phyloP scores from a whole-genome alignment of 1,140 invertebrate genomes.

The Brachionus manjavacas region DNA sequence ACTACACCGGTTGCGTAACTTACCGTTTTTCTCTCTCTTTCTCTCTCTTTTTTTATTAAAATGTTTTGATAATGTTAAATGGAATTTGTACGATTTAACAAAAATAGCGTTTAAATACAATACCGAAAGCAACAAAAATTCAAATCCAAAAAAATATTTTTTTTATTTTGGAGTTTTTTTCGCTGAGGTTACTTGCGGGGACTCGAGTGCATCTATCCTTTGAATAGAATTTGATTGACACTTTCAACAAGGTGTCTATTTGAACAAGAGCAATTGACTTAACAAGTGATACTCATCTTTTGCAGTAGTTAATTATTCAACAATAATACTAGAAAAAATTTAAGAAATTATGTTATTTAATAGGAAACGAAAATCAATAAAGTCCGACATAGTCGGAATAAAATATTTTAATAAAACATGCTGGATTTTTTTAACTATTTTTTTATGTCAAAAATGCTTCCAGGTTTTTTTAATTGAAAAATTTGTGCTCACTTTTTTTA shows the following conservation, averaged over 20 bases:
- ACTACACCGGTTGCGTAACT: background rate
- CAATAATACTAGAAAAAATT: background rate
- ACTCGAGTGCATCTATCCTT: background rate
- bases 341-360: background rate
- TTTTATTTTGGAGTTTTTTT: background rate
- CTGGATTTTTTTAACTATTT: background rate
- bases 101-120: background rate
- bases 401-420: background rate
- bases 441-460: background rate
- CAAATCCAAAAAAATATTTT: background rate
- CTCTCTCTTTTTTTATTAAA: background rate
- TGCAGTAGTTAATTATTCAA: background rate
- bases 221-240: background rate
- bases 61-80: slow-evolving; percentile 37
- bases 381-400: background rate
- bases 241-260: background rate
- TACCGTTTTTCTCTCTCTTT: background rate
- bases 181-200: background rate
- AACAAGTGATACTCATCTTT: background rate
- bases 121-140: background rate
- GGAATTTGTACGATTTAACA: slow-evolving; percentile 11
- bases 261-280: background rate
- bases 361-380: background rate
- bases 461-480: background rate
- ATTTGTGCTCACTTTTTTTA: background rate